Evolutionary conservation across 2,797 vertebrate species (phyloP).

Genomic region (Steatocranus sp.): DNA sequence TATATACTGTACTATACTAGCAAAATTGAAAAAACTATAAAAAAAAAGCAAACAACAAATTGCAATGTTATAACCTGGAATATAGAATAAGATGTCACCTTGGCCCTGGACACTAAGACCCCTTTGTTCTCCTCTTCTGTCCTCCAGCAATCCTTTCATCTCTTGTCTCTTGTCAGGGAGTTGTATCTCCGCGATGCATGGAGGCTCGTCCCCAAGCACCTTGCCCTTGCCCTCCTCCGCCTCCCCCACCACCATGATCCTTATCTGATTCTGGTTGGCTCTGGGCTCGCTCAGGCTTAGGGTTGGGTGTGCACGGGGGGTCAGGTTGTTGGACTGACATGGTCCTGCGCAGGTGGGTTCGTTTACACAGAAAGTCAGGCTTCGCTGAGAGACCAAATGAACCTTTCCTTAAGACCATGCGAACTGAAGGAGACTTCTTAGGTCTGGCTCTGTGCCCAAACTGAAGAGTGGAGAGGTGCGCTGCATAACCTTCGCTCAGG

Average conservation of each 20-base stretch:
- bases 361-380: slow-evolving; percentile 94
- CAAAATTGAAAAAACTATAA: not conserved
- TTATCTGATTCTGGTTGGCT: slow-evolving; percentile 97
- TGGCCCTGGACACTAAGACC: slow-evolving; percentile 37
- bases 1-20: not conserved
- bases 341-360: slow-evolving; percentile 92
- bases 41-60: not conserved
- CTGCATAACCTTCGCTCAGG: slow-evolving; percentile 93
- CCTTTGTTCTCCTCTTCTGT: slow-evolving; percentile 14
- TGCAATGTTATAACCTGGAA: not conserved
- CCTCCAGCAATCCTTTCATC: slow-evolving; percentile 14
- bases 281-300: slow-evolving; percentile 95
- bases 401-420: slow-evolving; percentile 94
- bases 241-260: slow-evolving; percentile 77
- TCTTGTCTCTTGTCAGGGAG: slow-evolving; percentile 64
- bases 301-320: slow-evolving; percentile 83
- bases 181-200: slow-evolving; percentile 78
- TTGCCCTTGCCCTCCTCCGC: slow-evolving; percentile 54
- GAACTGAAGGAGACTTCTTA: slow-evolving; percentile 90
- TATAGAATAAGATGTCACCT: slow-evolving; percentile 33
- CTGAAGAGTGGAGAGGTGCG: slow-evolving; percentile 90
- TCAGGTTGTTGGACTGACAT: slow-evolving; percentile 97
- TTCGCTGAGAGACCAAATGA: slow-evolving; percentile 93
- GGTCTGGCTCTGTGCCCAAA: slow-evolving; percentile 87
- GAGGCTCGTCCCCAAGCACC: slow-evolving; percentile 70